Base-by-base conservation (phyloP, 2,888 invertebrate genomes). In the Odontomyia ornata region DNA sequence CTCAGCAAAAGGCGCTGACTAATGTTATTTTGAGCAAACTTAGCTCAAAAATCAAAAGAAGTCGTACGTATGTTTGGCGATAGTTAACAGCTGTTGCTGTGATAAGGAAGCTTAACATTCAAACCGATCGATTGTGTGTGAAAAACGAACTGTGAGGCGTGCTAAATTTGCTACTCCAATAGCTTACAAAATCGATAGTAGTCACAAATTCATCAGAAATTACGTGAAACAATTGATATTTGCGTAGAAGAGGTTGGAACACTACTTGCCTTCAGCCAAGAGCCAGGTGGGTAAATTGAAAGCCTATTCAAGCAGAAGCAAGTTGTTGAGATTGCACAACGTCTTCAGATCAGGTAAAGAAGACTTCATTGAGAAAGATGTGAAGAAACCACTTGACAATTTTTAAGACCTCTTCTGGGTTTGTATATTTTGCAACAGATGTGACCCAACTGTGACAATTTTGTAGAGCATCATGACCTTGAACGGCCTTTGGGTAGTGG, bases 1-100 rank as follows among this genome's bases (percentile, higher is more conserved):
- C 46, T 69, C 47, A 36, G 36, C 43, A 30, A 36, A 73, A 57
- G 30, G 73, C 57, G 73, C 43, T 25, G 13, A 25, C 73, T 23
- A 73, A 57, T 25, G 60, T 43, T 57, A 57, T 25, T 73, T 69
- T 46, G 30, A 69, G 46, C 46, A 46, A 13, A 30, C 46, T 36
- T 72, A 72, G 71, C 28, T 52, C 18, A n/a, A 18, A 64, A 65
- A 65, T 72, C 56, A 72, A 72, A 56, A 72, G 56, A 52, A 56
- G 28, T 56, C 69, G 27, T 4, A 36, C 9, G 28, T 52, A 72
- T 21, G 9, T 3, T 69, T 47, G 5, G 46, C 25, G 57, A 73
- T 73, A 73, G 69, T 43, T 15, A 25, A 30, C 46, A 1, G 43
- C 67, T 36, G 46, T 43, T 21, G 67, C 18, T 9, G 30, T 56